Conservation (phyloP, 2,113 vertebrate species). For the Octodon degus region DNA sequence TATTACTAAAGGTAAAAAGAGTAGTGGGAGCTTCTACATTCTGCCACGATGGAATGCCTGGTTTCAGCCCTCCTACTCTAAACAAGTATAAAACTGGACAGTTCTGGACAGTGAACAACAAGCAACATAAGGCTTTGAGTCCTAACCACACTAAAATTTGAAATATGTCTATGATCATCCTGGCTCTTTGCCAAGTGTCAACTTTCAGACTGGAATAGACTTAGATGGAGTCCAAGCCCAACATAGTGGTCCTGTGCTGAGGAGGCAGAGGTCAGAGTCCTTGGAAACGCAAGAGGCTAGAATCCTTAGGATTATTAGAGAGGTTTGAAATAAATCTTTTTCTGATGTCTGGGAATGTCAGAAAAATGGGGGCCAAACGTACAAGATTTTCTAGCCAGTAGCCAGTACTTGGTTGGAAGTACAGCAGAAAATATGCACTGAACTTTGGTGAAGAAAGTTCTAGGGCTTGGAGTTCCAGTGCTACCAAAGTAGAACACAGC, state of each 20-base stretch:
- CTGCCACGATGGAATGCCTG: neutral
- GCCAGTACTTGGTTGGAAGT: neutral
- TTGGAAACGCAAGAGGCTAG: neutral
- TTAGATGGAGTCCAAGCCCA: neutral
- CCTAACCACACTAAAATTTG: neutral
- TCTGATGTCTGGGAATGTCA: neutral
- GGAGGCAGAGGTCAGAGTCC: neutral
- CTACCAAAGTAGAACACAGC: neutral
- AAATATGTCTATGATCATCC: neutral
- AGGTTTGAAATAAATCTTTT: neutral
- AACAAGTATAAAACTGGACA: neutral
- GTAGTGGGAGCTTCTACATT: neutral
- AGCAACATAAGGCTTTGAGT: slow-evolving; percentile 5
- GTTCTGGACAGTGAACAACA: neutral
- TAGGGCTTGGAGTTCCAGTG: neutral
- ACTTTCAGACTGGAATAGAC: neutral
- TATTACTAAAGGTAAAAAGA: slow-evolving; percentile 38
- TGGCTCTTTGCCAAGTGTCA: neutral
- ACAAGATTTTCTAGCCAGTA: neutral
- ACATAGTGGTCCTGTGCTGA: neutral
- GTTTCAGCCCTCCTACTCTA: neutral
- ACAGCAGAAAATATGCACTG: neutral
- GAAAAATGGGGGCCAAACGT: neutral
- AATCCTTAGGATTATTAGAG: neutral
- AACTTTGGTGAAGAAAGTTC: neutral